Base-by-base conservation (phyloP, 2,113 vertebrate genomes). In the Hepsetus odoe region DNA sequence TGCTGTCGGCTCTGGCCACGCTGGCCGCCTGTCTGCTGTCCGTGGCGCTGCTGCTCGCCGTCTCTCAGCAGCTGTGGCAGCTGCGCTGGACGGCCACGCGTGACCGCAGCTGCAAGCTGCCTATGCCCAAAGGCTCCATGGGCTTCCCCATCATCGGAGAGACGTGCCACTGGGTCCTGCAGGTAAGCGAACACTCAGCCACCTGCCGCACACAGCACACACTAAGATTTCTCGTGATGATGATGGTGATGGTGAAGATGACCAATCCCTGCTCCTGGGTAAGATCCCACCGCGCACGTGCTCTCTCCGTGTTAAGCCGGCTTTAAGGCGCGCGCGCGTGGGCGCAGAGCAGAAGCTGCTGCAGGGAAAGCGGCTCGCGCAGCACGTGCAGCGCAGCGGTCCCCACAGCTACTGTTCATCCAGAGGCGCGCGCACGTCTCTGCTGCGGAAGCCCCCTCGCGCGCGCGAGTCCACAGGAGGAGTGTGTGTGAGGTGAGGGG, bases 11-110 rank as follows among this genome's bases (percentile, higher is more conserved):
- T 82, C 93, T 98, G 93, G 96, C 96, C 91, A 97, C 96, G 22
- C 92, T 97, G 85, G 95, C 95, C 80, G 96, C 96, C 78, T 98
- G 96, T 91, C 85, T 97, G 89, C 94, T 96, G 86, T 99, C 96
- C 76, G 92, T 98, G 92, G 95, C 93, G 46, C 93, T 98, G 87
- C 94, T 99, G 56, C 92, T 97, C 90, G 96, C 94, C 68, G 96
- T 97, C 79, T 97, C 96, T 86, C 96, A 97, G 91, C 96, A 97
- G 91, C 94, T 98, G 85, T 99, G 97, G 97, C 96, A 97, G 90
- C 94, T 97, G 76, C 90, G 97, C 62, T 97, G 97, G 97, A 96
- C 96, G 59, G 95, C 95, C 74, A 97, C 96, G 83, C 94, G 97
- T 82, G 97, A 99, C 92, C 97, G 95, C 89, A 95, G 90, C 93